phyloP scores from a whole-genome alignment of 2,113 vertebrate species.

The Syrmaticus mikado region DNA sequence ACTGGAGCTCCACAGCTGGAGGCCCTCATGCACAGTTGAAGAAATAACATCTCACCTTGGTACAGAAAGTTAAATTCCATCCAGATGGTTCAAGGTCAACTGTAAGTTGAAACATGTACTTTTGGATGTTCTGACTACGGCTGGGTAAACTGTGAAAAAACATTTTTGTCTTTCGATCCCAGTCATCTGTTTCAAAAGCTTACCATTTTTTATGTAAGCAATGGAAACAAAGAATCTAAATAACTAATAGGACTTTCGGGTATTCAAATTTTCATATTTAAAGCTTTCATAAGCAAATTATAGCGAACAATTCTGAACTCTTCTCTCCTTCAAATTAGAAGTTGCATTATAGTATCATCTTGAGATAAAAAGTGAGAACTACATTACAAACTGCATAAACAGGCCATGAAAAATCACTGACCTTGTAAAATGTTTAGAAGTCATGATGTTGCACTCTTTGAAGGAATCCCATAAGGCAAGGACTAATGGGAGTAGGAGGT shows the following conservation, averaged over 20 bases:
- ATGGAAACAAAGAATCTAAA: background rate
- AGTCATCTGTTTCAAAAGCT: background rate
- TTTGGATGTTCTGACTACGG: background rate
- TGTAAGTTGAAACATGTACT: background rate
- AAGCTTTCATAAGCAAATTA: slow-evolving; percentile 29
- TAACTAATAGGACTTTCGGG: background rate
- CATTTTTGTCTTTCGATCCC: background rate
- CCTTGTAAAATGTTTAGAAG: background rate
- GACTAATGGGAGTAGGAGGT: background rate
- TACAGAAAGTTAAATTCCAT: background rate
- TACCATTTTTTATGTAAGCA: background rate
- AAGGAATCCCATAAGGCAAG: background rate
- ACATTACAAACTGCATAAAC: background rate
- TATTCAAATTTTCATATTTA: slow-evolving; percentile 4
- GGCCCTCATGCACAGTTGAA: background rate
- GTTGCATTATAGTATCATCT: background rate
- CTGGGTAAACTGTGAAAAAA: background rate
- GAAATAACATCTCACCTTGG: background rate
- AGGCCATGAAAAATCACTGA: background rate
- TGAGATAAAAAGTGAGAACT: background rate
- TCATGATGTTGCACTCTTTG: background rate
- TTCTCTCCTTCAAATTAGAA: background rate
- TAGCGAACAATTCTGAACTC: background rate
- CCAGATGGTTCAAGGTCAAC: background rate
- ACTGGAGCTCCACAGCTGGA: background rate